phyloP scores from a whole-genome alignment of 2,113 vertebrate genomes.

The Chitala chitala region DNA sequence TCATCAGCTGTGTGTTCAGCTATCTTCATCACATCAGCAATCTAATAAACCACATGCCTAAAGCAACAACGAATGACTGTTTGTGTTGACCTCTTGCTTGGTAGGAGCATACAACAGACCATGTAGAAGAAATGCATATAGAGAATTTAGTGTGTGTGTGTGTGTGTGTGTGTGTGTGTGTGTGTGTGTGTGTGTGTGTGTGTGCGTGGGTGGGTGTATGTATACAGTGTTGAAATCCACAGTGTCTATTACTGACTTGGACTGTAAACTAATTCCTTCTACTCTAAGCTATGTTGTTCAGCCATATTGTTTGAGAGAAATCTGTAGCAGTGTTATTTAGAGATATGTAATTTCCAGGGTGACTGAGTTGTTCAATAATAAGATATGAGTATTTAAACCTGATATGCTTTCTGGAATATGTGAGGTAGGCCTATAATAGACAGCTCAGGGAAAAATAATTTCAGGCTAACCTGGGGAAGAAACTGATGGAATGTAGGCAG shows the following conservation, averaged over 20 bases:
- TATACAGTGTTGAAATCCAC: too few species aligned
- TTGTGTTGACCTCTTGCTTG: conserved; percentile 10
- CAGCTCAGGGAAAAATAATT: neutral
- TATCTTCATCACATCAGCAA: conserved; percentile 11
- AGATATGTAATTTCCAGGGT: neutral
- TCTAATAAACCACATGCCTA: neutral
- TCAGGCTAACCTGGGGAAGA: neutral
- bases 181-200: too few species aligned
- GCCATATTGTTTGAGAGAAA: neutral
- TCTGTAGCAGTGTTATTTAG: too few species aligned
- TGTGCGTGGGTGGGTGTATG: too few species aligned
- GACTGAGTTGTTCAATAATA: neutral
- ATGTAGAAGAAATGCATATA: neutral
- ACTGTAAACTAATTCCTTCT: too few species aligned
- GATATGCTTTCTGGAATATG: conserved; percentile 5
- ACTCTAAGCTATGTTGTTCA: too few species aligned
- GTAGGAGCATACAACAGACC: neutral
- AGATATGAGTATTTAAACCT: neutral
- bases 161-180: too few species aligned
- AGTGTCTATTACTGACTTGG: too few species aligned
- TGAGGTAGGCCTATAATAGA: neutral
- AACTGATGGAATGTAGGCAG: too few species aligned
- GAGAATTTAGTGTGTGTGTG: too few species aligned
- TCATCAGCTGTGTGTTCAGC: too few species aligned
- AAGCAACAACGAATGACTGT: neutral